Evolutionary conservation across 2,797 vertebrate genomes (phyloP).

Genomic region (Phylloscopus collybita): DNA sequence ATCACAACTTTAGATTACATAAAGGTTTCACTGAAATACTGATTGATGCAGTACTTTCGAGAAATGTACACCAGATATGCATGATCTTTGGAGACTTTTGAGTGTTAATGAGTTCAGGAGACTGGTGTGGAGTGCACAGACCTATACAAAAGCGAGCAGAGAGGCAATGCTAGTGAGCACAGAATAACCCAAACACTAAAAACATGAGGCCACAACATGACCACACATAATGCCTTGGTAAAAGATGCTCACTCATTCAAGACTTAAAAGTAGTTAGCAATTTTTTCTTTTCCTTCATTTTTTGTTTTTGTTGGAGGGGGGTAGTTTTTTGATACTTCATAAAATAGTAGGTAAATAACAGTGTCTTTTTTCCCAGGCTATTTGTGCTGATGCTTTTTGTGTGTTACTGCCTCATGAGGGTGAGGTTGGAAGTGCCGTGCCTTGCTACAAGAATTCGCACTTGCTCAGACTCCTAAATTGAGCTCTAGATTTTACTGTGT

Average conservation of each 20-base stretch:
- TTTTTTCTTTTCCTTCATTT: not conserved
- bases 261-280: not conserved
- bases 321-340: not conserved
- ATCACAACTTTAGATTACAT: not conserved
- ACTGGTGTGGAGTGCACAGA: not conserved
- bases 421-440: not conserved
- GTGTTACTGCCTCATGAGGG: not conserved
- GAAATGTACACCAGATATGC: rapidly evolving
- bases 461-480: not conserved
- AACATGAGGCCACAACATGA: not conserved
- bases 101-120: not conserved
- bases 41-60: not conserved
- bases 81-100: not conserved
- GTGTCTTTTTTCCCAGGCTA: not conserved
- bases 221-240: not conserved
- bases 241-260: not conserved
- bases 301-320: rapidly evolving
- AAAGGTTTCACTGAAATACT: not conserved
- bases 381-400: not conserved
- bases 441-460: not conserved
- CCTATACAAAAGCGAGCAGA: not conserved
- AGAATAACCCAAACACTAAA: not conserved
- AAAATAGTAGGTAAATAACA: not conserved
- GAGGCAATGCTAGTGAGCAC: not conserved
- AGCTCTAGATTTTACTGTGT: not conserved